phyloP scores from a whole-genome alignment of 2,797 vertebrate species.

The Sibirionetta formosa region DNA sequence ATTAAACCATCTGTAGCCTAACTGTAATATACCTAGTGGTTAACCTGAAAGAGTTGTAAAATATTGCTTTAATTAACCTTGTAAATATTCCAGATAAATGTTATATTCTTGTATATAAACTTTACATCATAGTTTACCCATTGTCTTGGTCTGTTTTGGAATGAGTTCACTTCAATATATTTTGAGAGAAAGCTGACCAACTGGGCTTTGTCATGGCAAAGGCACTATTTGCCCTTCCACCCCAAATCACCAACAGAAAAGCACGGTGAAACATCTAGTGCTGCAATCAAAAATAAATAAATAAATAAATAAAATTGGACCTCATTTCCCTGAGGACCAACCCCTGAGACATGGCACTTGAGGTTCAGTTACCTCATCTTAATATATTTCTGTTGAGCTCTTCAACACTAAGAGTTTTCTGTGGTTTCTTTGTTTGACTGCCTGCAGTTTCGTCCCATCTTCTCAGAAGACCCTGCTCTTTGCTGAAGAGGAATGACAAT shows the following conservation, averaged over 20 bases:
- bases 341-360: neutral
- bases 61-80: constrained; percentile 87
- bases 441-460: neutral
- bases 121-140: constrained; percentile 76
- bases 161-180: constrained; percentile 2
- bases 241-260: neutral
- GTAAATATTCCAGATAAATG: constrained; percentile 89
- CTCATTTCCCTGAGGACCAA: neutral
- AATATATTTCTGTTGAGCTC: neutral
- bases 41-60: constrained; percentile 86
- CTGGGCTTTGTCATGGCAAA: neutral
- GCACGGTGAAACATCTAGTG: neutral
- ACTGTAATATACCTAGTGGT: constrained; percentile 84
- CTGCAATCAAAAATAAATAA: neutral
- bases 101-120: constrained; percentile 90
- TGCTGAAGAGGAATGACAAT: neutral
- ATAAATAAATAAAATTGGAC: neutral
- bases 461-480: neutral
- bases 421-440: neutral
- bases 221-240: neutral
- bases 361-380: neutral
- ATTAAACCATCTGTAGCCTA: constrained; percentile 78
- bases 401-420: neutral
- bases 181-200: neutral
- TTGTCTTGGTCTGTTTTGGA: constrained; percentile 50